These are phyloP conservation scores for Trypoxylon attenuatum DNA, from an alignment of 2,888 invertebrate species.

Conservation along the genomic window DNA sequence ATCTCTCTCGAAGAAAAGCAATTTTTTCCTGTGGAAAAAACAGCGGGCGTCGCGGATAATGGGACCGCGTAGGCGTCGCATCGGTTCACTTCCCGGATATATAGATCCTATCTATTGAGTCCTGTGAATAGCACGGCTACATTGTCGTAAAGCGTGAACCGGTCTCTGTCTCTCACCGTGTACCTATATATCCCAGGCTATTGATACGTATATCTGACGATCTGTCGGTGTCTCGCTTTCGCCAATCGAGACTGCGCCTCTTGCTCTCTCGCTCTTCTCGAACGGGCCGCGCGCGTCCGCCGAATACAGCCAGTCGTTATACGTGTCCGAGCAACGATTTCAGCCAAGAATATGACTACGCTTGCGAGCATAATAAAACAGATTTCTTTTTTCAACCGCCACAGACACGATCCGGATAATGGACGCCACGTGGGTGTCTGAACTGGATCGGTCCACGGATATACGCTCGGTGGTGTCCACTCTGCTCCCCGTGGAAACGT, in stretches of 20 bases:
- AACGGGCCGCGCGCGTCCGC: neutral
- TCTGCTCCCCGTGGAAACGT: slow-evolving; percentile 29
- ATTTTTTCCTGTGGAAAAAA: slow-evolving; percentile 19
- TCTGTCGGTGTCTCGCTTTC: slow-evolving; percentile 6
- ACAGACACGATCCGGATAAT: slow-evolving; percentile 38
- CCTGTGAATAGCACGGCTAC: slow-evolving; percentile 48
- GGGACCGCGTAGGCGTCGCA: slow-evolving; percentile 24
- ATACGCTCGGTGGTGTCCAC: slow-evolving; percentile 11
- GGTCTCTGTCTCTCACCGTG: slow-evolving; percentile 45
- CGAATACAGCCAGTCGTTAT: slow-evolving; percentile 14
- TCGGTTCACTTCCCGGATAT: slow-evolving; percentile 29
- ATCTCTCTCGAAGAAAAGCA: slow-evolving; percentile 14
- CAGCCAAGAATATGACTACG: slow-evolving; percentile 22
- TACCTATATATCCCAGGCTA: slow-evolving; percentile 32
- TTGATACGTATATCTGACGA: slow-evolving; percentile 40
- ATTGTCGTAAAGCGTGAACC: slow-evolving; percentile 52
- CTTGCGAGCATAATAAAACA: slow-evolving; percentile 31
- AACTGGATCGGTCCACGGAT: slow-evolving; percentile 44
- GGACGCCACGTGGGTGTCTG: slow-evolving; percentile 39
- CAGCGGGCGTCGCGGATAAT: slow-evolving; percentile 34
- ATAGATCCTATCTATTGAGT: slow-evolving; percentile 49
- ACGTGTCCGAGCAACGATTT: slow-evolving; percentile 27
- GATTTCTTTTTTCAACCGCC: slow-evolving; percentile 21
- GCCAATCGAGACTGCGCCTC: neutral
- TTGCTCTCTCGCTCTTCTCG: neutral